Conservation (phyloP, 2,888 invertebrate species). For the Nematopogon swammerdamellus region DNA sequence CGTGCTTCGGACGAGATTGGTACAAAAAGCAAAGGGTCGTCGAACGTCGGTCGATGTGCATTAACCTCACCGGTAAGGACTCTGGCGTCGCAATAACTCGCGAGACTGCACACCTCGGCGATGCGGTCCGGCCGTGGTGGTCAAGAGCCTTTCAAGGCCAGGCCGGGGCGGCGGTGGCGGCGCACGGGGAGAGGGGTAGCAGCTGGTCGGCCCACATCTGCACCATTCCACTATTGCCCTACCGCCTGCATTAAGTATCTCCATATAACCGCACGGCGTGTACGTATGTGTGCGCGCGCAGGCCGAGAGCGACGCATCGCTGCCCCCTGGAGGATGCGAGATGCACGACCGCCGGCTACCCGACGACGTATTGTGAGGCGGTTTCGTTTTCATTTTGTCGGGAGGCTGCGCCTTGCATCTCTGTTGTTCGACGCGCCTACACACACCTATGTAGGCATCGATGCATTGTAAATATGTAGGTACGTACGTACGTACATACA, state of each 20-base stretch:
- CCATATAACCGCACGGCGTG: neutral
- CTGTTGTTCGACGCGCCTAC: too few species aligned
- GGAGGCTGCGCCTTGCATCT: neutral
- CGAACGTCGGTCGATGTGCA: slow-evolving; percentile 17
- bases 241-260: slow-evolving; percentile 32
- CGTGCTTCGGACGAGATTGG: too few species aligned
- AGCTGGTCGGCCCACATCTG: slow-evolving; percentile 18
- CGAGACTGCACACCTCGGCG: slow-evolving; percentile 31
- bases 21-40: too few species aligned
- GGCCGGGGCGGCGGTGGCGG: slow-evolving; percentile 25
- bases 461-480: too few species aligned
- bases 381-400: neutral
- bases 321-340: neutral
- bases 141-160: slow-evolving; percentile 57
- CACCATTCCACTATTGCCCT: slow-evolving; percentile 30
- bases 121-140: slow-evolving; percentile 38
- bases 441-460: too few species aligned
- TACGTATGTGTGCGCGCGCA: too few species aligned
- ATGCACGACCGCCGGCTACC: neutral
- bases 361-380: neutral
- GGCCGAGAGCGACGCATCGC: too few species aligned
- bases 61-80: slow-evolving; percentile 53
- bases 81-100: slow-evolving; percentile 55
- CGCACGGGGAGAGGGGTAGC: neutral
- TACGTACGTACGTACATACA: too few species aligned